Conservation (phyloP, 1,140 invertebrate species). For the Pseudomyrmex dendroicus region DNA sequence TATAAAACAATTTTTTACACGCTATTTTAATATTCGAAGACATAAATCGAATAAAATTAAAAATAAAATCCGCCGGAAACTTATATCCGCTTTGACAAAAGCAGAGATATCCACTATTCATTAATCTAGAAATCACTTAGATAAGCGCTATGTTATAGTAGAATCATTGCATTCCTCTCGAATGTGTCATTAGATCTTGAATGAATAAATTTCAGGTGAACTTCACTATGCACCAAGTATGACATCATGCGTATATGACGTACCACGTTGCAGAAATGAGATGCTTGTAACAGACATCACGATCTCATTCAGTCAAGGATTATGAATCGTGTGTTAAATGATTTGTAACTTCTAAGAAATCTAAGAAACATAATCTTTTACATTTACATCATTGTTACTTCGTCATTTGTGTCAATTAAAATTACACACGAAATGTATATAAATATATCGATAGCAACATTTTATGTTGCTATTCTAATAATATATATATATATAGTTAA, state of each 20-base stretch:
- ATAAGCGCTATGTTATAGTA: neutral
- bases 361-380: neutral
- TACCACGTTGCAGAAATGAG: too few species aligned
- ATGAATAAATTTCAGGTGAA: conserved; percentile 34
- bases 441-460: neutral
- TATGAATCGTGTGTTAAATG: conserved; percentile 26
- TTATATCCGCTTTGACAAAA: too few species aligned
- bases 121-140: neutral
- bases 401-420: neutral
- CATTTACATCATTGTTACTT: neutral
- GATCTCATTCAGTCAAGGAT: conserved; percentile 47
- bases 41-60: too few species aligned
- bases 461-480: too few species aligned
- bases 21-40: too few species aligned
- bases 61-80: too few species aligned
- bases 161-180: conserved; percentile 1
- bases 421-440: neutral
- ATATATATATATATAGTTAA: too few species aligned
- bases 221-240: conserved; percentile 1
- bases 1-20: too few species aligned
- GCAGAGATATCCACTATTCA: neutral
- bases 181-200: conserved; percentile 11
- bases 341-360: conserved; percentile 5
- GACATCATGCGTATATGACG: conserved; percentile 12
- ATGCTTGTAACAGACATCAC: neutral